These are phyloP conservation scores for Copsychus sechellarum DNA, from an alignment of 2,113 vertebrate genomes.

Conservation along the genomic window DNA sequence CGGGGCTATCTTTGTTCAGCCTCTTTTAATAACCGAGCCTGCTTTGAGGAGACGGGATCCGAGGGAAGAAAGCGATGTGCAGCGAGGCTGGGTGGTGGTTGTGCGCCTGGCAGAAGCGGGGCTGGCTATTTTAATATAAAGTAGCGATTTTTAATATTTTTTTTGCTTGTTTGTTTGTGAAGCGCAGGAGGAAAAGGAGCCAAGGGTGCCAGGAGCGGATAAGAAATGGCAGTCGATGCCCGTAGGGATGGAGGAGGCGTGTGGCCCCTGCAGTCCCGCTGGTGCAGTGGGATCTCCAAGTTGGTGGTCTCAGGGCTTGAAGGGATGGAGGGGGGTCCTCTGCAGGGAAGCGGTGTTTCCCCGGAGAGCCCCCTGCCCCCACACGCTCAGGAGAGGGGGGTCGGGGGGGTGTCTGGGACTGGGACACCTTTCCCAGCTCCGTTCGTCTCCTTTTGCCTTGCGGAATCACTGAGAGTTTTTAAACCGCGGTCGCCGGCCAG, in stretches of 20 bases:
- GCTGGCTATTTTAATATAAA: not conserved
- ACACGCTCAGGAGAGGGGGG: not conserved
- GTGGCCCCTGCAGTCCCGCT: not conserved
- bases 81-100: not conserved
- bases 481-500: not conserved
- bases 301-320: constrained; percentile 48
- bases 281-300: constrained; percentile 17
- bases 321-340: constrained; percentile 5
- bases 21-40: constrained; percentile 47
- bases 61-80: constrained; percentile 48
- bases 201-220: not conserved
- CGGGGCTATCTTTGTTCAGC: constrained; percentile 57
- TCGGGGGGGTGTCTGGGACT: not conserved
- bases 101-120: not conserved
- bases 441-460: not conserved
- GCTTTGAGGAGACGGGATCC: constrained; percentile 40
- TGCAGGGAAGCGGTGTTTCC: not conserved
- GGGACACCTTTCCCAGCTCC: not conserved
- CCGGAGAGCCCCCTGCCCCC: constrained; percentile 1
- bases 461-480: not conserved
- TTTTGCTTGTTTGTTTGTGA: not conserved
- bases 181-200: not conserved
- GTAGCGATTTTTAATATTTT: not conserved
- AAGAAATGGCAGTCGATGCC: not conserved
- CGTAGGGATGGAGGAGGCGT: not conserved